phyloP scores from a whole-genome alignment of 2,797 vertebrate species.

The Hydrocynus forskahlii region DNA sequence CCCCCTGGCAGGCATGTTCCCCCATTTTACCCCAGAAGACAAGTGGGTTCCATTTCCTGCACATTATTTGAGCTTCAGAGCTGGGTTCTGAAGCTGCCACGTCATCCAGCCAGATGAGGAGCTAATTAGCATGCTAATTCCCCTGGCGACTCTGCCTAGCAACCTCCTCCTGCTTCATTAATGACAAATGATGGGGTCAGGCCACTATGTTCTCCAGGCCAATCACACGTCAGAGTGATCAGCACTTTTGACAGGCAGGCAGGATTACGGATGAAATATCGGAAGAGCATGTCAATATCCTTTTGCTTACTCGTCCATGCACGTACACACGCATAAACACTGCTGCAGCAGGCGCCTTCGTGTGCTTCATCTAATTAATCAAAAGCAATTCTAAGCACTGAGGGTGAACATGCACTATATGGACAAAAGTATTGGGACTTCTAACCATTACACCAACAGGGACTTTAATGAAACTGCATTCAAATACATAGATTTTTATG shows the following conservation, averaged over 20 bases:
- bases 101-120: conserved; percentile 75
- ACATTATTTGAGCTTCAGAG: conserved; percentile 4
- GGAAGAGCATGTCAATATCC: conserved; percentile 75
- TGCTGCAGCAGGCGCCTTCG: conserved; percentile 47
- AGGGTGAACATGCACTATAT: not conserved
- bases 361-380: conserved; percentile 63
- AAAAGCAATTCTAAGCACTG: conserved; percentile 40
- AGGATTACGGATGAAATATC: conserved; percentile 79
- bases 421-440: no score
- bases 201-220: conserved; percentile 22
- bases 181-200: conserved; percentile 59
- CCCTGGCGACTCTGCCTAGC: conserved; percentile 70
- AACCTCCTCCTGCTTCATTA: conserved; percentile 76
- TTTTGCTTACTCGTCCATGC: conserved; percentile 31
- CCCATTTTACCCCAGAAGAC: not conserved
- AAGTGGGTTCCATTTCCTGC: conserved; percentile 13
- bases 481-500: no score
- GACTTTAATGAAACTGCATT: no score
- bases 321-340: conserved; percentile 23
- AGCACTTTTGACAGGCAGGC: conserved; percentile 69
- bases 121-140: conserved; percentile 84
- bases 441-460: no score
- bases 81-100: not conserved
- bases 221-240: conserved; percentile 40
- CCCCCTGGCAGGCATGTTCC: not conserved